Conservation (phyloP, 2,797 vertebrate species). For the Protonibea diacanthus region DNA sequence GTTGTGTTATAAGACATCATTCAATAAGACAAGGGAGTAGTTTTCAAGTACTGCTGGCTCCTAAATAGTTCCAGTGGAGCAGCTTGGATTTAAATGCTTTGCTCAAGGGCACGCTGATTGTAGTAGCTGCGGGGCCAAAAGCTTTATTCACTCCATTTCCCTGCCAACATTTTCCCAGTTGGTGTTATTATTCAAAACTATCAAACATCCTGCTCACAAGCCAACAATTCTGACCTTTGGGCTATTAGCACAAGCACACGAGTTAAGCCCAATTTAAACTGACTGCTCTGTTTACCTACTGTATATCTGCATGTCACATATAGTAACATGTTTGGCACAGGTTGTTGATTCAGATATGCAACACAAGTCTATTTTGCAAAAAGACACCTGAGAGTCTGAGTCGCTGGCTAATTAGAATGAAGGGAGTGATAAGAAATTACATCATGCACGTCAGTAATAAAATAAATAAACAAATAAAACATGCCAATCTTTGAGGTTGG, state of each 20-base stretch:
- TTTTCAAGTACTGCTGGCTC: neutral
- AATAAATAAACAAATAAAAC: neutral
- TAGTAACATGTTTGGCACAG: too few relatives aligned
- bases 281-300: neutral
- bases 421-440: neutral
- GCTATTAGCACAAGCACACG: neutral
- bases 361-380: neutral
- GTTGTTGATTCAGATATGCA: neutral
- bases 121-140: neutral
- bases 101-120: neutral
- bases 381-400: neutral
- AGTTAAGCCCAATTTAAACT: neutral
- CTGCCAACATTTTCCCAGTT: constrained; percentile 3
- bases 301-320: neutral
- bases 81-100: neutral
- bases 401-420: neutral
- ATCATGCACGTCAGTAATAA: neutral
- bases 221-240: constrained; percentile 16
- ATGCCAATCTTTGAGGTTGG: neutral
- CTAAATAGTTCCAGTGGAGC: neutral
- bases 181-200: constrained; percentile 3
- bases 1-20: neutral
- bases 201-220: neutral
- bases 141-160: constrained; percentile 18
- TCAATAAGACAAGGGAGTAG: neutral